These are phyloP conservation scores for Leptatherina wallacei DNA, from an alignment of 2,797 vertebrate species.

Conservation along the genomic window DNA sequence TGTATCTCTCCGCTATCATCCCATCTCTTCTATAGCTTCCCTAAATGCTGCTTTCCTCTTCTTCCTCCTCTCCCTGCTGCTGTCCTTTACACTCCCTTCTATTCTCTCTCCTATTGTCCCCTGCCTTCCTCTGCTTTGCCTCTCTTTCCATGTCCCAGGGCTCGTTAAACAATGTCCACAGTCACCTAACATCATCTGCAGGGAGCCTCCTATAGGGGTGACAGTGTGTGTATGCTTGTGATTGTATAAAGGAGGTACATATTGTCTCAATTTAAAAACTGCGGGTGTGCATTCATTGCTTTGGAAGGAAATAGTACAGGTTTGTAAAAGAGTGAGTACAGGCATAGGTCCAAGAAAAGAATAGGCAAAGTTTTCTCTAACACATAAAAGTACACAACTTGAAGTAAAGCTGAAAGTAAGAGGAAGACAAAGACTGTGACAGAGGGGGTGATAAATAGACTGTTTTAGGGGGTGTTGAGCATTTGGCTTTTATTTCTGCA, in stretches of 20 bases:
- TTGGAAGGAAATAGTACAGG: conserved; percentile 24
- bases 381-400: conserved; percentile 3
- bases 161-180: conserved; percentile 78
- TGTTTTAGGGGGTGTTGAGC: conserved; percentile 32
- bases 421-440: conserved; percentile 12
- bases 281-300: conserved; percentile 36
- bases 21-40: neutral
- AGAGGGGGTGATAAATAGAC: conserved; percentile 27
- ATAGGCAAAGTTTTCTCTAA: conserved; percentile 15
- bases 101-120: conserved; percentile 45
- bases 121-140: conserved; percentile 36
- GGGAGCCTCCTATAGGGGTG: conserved; percentile 58
- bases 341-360: conserved; percentile 32
- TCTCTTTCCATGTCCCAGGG: conserved; percentile 59
- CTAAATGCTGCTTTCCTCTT: conserved; percentile 4
- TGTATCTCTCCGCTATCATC: neutral
- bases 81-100: conserved; percentile 53
- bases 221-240: conserved; percentile 32
- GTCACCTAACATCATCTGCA: conserved; percentile 71
- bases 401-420: conserved; percentile 18
- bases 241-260: conserved; percentile 7
- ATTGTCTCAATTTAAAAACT: conserved; percentile 41
- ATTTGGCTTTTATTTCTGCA: conserved; percentile 40
- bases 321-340: conserved; percentile 14
- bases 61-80: conserved; percentile 10